phyloP scores from a whole-genome alignment of 2,113 vertebrate species.

The Andinoacara biseriatus region DNA sequence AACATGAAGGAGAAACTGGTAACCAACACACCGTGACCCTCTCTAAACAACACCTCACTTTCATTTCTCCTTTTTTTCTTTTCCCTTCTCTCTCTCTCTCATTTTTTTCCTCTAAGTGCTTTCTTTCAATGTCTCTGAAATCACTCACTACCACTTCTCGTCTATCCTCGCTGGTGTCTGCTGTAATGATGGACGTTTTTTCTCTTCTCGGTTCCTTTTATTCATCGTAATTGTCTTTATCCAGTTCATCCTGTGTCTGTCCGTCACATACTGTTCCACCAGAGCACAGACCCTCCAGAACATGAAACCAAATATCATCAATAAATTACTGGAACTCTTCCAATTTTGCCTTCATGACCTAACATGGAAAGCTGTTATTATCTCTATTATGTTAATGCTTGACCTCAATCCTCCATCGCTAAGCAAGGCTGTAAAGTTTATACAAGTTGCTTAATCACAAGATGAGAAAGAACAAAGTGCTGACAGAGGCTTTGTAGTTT shows the following conservation, averaged over 20 bases:
- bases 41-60: not conserved
- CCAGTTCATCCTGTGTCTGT: constrained; percentile 22
- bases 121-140: not conserved
- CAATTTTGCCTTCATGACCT: constrained; percentile 1
- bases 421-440: not conserved
- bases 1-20: constrained; percentile 43
- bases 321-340: constrained; percentile 10
- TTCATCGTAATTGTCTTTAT: constrained; percentile 52
- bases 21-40: constrained; percentile 9
- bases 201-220: not conserved
- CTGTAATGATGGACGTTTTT: not conserved
- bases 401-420: not conserved
- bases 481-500: not conserved
- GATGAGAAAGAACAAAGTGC: not conserved
- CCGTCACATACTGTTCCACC: not conserved
- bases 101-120: not conserved
- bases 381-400: not conserved
- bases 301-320: constrained; percentile 4
- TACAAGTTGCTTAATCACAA: not conserved
- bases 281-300: not conserved
- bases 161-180: not conserved
- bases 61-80: constrained; percentile 10
- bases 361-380: constrained; percentile 10
- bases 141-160: not conserved
- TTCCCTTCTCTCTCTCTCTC: not conserved